Base-by-base conservation (phyloP, 1,140 invertebrate species). In the Papilio dardanus region DNA sequence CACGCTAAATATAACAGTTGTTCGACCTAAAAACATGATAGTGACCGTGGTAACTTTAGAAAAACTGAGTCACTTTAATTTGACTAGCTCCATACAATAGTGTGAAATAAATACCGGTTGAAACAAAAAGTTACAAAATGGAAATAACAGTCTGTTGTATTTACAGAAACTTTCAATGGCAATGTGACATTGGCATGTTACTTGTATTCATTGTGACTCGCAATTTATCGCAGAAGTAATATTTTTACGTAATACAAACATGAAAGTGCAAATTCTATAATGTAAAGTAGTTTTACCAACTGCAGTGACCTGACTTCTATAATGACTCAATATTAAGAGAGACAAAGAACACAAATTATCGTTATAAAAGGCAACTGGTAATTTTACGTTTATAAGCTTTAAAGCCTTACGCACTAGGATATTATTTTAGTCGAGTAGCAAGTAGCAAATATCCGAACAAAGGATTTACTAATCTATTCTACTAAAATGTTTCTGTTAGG, bases 121-220 rank as follows among this genome's bases (percentile, higher is more conserved):
- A 46, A 46, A 46, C 42, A 46, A 46, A 46, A 46, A 46, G 42
- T 46, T 46, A 46, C 42, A 46, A 46, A 46, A 46, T 46, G 42
- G 42, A 46, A 46, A 46, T 46, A 46, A 46, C 42, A 19, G 42
- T n/a, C 42, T 46, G 42, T 46, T 46, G 19, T 46, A 46, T 46
- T 46, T 46, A 46, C 42, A 46, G 42, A 19, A 46, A 46, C 42
- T 46, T 46, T 46, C 42, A 46, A 46, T 46, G 42, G 16, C 42
- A 46, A 6, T 19, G 42, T 46, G 42, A 46, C 42, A 46, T 46
- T 46, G 42, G n/a, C 16, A 46, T 6, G 7, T 46, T 46, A 46
- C 42, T 46, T 46, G 16, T n/a, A 46, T 46, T 46, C 42, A 2
- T 19, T 1, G 16, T 6, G 42, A 46, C 42, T 19, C 42, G 42